Evolutionary conservation across 2,888 invertebrate genomes (phyloP).

Genomic region (Macropis europaea): DNA sequence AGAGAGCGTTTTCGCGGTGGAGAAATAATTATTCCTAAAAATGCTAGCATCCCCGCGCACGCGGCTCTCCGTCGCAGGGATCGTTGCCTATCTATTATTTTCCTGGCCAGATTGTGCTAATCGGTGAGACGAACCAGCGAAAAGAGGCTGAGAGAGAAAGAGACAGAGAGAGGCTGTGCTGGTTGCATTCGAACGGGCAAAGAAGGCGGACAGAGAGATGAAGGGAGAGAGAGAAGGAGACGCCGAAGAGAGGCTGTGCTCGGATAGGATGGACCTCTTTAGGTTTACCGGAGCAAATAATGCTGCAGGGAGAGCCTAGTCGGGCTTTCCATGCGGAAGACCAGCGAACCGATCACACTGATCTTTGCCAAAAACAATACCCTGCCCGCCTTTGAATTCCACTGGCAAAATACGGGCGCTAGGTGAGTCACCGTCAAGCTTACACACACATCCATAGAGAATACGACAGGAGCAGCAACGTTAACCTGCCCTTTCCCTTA

Average conservation of each 20-base stretch:
- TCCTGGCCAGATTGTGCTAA: conserved; percentile 38
- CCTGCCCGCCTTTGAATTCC: conserved; percentile 71
- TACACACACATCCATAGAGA: conserved; percentile 11
- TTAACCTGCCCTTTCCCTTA: conserved; percentile 28
- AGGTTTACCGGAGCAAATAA: conserved; percentile 74
- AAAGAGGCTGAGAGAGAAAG: conserved; percentile 39
- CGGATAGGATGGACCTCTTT: conserved; percentile 69
- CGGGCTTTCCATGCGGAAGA: conserved; percentile 68
- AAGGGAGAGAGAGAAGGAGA: not conserved
- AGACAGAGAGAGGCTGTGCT: too few relatives aligned
- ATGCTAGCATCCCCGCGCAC: not conserved
- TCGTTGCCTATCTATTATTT: conserved; percentile 22
- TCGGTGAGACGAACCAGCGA: conserved; percentile 43
- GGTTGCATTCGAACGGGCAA: too few relatives aligned
- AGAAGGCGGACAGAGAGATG: conserved; percentile 4
- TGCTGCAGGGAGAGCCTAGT: conserved; percentile 61
- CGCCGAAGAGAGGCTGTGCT: conserved; percentile 29
- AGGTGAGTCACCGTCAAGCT: conserved; percentile 67
- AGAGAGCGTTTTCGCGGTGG: not conserved
- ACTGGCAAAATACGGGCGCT: conserved; percentile 71
- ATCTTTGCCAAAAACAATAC: conserved; percentile 77
- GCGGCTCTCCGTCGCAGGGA: not conserved
- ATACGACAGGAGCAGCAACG: conserved; percentile 4
- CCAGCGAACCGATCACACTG: conserved; percentile 75
- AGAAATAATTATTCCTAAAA: conserved; percentile 21